Evolutionary conservation across 1,140 invertebrate species (phyloP), one percentile per base, ranked within the genome.

Genomic region (Danaus plexippus): DNA sequence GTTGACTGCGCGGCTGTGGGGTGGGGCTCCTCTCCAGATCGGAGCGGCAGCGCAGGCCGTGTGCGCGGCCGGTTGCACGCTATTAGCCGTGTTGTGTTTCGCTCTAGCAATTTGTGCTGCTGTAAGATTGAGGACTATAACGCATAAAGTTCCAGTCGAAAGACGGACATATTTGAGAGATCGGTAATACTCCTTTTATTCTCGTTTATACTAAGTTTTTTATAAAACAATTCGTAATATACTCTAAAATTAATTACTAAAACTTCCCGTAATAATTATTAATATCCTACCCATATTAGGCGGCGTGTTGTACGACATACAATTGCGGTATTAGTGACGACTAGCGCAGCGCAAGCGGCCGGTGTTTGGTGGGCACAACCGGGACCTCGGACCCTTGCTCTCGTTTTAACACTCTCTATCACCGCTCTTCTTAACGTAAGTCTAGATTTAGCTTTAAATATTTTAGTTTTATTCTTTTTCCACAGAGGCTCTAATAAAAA

Each of bases 61-160:
- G 18, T 87, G 79, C 53, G 77, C 76, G 0, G 76, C 71, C 2
- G 83, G 80, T 40, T 80, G 77, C 43, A 73, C 73, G 1, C 64
- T 87, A 18, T 70, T 88, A 9, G 71, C 77, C 1, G 51, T 71
- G 10, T 73, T 88, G 22, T 77, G 79, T 52, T 61, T 85, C 0
- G 66, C 77, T 43, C 69, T 87, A 6, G 81, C 85, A 1, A 55
- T 80, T 9, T 81, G 79, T 61, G 83, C 84, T 0, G 74, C 73
- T 0, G 59, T 79, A 15, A 52, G 80, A 4, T 57, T 87, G 11
- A 61, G 80, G 10, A 71, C 80, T 32, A 66, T 87, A 32, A 77
- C 77, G n/a, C 73, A 79, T 18, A 87, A 88, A 54, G 72, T 87
- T 9, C 83, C 83, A 3, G 64, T 68, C 0, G 85, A 88, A 41